phyloP scores from a whole-genome alignment of 2,888 invertebrate species.

The Psococerastis gibbosa region DNA sequence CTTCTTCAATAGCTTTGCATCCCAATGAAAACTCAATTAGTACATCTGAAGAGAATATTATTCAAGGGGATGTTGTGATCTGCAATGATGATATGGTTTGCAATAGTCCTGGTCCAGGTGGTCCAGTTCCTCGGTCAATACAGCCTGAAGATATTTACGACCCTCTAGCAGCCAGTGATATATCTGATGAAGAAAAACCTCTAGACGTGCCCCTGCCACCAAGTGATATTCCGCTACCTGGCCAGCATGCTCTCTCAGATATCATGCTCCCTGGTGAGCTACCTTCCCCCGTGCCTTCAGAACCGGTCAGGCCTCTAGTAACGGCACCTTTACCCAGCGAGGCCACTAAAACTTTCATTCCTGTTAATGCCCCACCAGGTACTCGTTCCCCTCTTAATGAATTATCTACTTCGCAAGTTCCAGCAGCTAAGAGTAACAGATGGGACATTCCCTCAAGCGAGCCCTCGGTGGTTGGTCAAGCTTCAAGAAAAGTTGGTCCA shows the following conservation, averaged over 20 bases:
- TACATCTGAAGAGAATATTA: too few species aligned
- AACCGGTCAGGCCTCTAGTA: slow-evolving; percentile 15
- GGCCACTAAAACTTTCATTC: slow-evolving; percentile 11
- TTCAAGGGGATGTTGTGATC: too few species aligned
- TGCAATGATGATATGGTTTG: too few species aligned
- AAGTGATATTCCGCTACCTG: background rate
- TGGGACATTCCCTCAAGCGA: background rate
- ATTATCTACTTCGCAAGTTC: background rate
- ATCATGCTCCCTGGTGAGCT: slow-evolving; percentile 11
- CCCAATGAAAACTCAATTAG: too few species aligned
- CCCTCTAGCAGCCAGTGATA: background rate
- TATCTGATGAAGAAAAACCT: background rate
- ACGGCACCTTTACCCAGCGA: background rate
- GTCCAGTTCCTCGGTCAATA: too few species aligned
- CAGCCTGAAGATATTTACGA: background rate
- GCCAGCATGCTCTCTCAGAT: background rate
- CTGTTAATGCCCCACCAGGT: slow-evolving; percentile 9
- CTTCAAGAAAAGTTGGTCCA: background rate
- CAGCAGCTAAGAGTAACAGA: background rate
- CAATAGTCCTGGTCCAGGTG: too few species aligned
- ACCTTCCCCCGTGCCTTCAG: slow-evolving; percentile 13
- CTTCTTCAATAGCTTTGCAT: too few species aligned
- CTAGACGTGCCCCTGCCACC: background rate
- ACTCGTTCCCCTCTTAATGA: slow-evolving; percentile 13
- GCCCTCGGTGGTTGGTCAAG: background rate